Evolutionary conservation across 2,113 vertebrate genomes (phyloP), one percentile per base, ranked within the genome.

Genomic region (Pseudopodoces humilis): DNA sequence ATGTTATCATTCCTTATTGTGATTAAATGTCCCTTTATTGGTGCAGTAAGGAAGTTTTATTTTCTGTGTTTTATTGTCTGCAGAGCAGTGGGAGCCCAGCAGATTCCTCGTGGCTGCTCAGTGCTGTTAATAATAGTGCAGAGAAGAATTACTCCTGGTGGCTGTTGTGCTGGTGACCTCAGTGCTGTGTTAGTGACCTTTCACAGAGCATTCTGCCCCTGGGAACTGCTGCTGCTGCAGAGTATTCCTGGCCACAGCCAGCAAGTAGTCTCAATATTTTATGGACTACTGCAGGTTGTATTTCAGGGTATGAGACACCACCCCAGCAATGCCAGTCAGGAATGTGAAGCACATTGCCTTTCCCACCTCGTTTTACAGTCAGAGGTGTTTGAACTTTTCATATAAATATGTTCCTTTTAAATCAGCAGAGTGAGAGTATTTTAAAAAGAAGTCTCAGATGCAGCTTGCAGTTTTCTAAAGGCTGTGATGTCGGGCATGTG

Each of bases 101-200:
- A 58, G 63, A 47, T 89, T 83, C 75, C 79, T 70, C 2, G 6
- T 4, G 82, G 82, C 46, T 83, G 91, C 35, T 64, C 82, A 55
- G 63, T 2, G 13, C 93, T 62, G 93, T 75, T 92, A 87, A 70
- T 62, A 86, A 91, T 30, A 80, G 84, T 13, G 62, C 84, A 14
- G 74, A 41, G 81, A 53, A 83, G 58, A 87, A 69, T 72, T 22
- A 33, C 81, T 65, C 15, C 3, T 35, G 63, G 78, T 68, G 82
- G 63, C n/a, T 90, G 83, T 35, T 81, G 92, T 95, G 88, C 56
- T 59, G 47, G 43, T 89, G 91, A 71, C 95, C 95, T 95, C 50
- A 85, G 70, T 76, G 81, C 62, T 91, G 94, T 95, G 70, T 23
- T 49, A 15, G 62, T 88, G 93, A 90, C 93, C 95, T 95, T 93